A percentile compares a stretch with the other conserved stretches of the same genome.
Evolutionary conservation across 2,888 invertebrate genomes (phyloP).

Genomic region (Oscheius sp.): DNA sequence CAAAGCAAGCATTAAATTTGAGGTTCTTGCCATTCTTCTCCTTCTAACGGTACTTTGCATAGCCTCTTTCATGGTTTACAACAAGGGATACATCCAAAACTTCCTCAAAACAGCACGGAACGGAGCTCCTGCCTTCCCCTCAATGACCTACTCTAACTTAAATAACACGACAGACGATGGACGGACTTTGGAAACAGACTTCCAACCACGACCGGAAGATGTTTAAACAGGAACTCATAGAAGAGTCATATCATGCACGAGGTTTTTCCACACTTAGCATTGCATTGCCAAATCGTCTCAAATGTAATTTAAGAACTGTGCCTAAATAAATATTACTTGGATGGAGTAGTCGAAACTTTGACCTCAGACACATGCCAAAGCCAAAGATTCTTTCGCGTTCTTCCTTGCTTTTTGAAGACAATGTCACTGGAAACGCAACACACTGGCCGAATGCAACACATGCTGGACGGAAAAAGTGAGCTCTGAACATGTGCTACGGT

Average conservation of each 20-base stretch:
- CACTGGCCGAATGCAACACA: slow-evolving; percentile 11
- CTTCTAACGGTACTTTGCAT: background rate
- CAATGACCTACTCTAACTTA: slow-evolving; percentile 51
- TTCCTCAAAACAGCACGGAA: slow-evolving; percentile 1
- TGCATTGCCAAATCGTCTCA: background rate
- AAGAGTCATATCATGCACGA: slow-evolving; percentile 34
- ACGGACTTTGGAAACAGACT: slow-evolving; percentile 45
- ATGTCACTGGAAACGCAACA: too few species aligned
- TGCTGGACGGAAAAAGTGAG: slow-evolving; percentile 19
- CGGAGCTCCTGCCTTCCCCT: slow-evolving; percentile 26
- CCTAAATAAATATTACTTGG: background rate
- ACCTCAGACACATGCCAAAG: too few species aligned
- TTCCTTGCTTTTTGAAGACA: too few species aligned
- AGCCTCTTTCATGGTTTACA: slow-evolving; percentile 3
- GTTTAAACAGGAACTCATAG: slow-evolving; percentile 36
- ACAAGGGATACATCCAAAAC: background rate
- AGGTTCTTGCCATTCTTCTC: slow-evolving; percentile 24
- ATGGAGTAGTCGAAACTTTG: too few species aligned
- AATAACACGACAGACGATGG: slow-evolving; percentile 42
- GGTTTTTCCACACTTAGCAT: slow-evolving; percentile 1
- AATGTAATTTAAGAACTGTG: background rate
- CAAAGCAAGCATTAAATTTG: background rate
- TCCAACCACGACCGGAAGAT: slow-evolving; percentile 55
- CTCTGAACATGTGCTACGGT: slow-evolving; percentile 13
- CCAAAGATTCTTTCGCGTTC: too few species aligned